Evolutionary conservation across 1,140 invertebrate species (phyloP), one percentile per base, ranked within the genome.

Genomic region (Campoletis sonorensis): DNA sequence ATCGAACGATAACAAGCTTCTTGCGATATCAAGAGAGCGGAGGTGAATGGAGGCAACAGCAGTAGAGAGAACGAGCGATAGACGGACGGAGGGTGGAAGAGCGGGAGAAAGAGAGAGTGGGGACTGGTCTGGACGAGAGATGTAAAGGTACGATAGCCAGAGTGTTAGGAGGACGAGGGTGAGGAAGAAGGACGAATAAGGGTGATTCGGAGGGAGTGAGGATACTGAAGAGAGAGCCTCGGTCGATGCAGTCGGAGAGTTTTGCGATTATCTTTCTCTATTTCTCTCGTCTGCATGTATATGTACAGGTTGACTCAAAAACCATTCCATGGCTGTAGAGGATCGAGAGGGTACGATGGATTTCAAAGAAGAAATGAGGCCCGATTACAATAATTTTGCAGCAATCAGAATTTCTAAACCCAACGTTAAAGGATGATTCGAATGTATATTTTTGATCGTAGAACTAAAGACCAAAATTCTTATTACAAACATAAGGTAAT

Each of bases 1-100:
- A 88, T 89, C 84, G 85, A 87, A 86, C 86, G 88, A 88, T 88
- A 83, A 80, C 82, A 81, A 83, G 79, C 37, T 80, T 78, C 67
- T 70, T 40, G 68, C 79, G 67, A 80, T 83, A 83, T 78, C 40
- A 70, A 81, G 67, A 68, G 37, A 45, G 73, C 15, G 77, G 79
- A 27, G 23, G 61, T 15, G 23, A 75, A 58, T 45, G 40, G 40
- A 45, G 40, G 51, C 58, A 68, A 73, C 33, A 64, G 40, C 49
- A 64, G 40, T 45, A 45, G 1, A 45, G 40, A 5, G 27, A 40
- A 61, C 8, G 49, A 73, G 49, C 26, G 16, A 58, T 13, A 3
- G 73, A 78, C 33, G 27, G 64, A 61, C 37, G 40, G 64, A 18
- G 30, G 10, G n/a, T 33, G 40, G 27, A 40, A 23, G 45, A 73